Percentiles rank a stretch among this genome's conserved stretches.
phyloP scores from a whole-genome alignment of 2,113 vertebrate species.

The Dromaius novaehollandiae region DNA sequence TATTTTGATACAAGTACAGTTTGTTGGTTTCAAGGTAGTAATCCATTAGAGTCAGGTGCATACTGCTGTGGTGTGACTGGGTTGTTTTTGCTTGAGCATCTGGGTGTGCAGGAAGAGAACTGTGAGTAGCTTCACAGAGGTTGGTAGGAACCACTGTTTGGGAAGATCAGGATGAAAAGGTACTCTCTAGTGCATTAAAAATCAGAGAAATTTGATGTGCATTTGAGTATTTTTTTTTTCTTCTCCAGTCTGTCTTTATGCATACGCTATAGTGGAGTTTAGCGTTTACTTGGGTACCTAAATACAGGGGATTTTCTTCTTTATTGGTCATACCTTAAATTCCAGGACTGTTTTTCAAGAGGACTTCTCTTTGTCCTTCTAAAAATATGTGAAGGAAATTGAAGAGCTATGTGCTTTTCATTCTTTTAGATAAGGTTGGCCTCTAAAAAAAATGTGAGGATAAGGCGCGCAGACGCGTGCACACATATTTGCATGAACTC shows the following conservation, averaged over 20 bases:
- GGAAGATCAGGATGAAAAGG: not conserved
- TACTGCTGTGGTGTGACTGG: not conserved
- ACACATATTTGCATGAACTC: not conserved
- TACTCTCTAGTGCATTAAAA: not conserved
- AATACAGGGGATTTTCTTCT: not conserved
- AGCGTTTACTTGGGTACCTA: not conserved
- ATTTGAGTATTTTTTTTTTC: not conserved
- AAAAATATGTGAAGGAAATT: not conserved
- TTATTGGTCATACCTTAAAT: constrained; percentile 9
- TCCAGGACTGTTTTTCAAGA: not conserved
- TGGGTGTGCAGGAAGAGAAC: not conserved
- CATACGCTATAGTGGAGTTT: not conserved
- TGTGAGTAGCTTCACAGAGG: not conserved
- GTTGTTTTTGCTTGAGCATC: not conserved
- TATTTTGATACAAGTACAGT: not conserved
- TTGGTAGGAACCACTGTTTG: not conserved
- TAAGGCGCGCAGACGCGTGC: not conserved
- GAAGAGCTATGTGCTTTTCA: not conserved
- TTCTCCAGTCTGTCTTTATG: too few species aligned
- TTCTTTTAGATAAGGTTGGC: not conserved
- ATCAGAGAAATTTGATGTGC: not conserved
- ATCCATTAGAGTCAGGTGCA: not conserved
- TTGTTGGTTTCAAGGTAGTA: not conserved
- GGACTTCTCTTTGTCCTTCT: not conserved
- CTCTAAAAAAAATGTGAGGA: not conserved